Conservation (phyloP, 1,140 invertebrate genomes). For the Bombus terrestris region DNA sequence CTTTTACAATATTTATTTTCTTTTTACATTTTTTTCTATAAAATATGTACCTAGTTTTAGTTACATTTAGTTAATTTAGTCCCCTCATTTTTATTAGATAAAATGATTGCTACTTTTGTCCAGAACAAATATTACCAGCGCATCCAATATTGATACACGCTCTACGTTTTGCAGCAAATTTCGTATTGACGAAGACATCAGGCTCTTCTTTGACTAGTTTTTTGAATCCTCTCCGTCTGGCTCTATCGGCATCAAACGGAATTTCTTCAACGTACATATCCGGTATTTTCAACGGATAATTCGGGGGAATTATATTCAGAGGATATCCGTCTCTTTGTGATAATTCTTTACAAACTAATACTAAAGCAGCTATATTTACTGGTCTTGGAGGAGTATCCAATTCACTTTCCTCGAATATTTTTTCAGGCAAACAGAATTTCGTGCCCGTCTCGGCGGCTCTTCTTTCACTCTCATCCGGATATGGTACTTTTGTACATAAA, state of each 20-base stretch:
- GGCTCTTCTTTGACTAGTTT: not conserved
- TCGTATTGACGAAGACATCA: not conserved
- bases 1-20: not conserved
- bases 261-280: not conserved
- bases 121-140: conserved; percentile 23
- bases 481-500: conserved; percentile 35
- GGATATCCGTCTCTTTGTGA: conserved; percentile 6
- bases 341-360: conserved; percentile 23
- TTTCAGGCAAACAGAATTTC: conserved; percentile 20
- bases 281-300: conserved; percentile 32
- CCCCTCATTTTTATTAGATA: not conserved
- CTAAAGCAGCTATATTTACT: conserved; percentile 2
- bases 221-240: conserved; percentile 3
- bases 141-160: conserved; percentile 12
- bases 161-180: not conserved
- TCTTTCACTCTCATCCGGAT: conserved; percentile 27
- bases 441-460: conserved; percentile 3
- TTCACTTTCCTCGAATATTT: conserved; percentile 14
- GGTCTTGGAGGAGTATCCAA: conserved; percentile 29
- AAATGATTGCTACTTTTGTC: not conserved
- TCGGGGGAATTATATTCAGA: not conserved
- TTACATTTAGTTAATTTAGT: not conserved
- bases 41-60: not conserved
- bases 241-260: conserved; percentile 2
- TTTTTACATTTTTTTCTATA: not conserved